Evolutionary conservation across 1,140 invertebrate species (phyloP).

Genomic region (Lepidostoma basale): DNA sequence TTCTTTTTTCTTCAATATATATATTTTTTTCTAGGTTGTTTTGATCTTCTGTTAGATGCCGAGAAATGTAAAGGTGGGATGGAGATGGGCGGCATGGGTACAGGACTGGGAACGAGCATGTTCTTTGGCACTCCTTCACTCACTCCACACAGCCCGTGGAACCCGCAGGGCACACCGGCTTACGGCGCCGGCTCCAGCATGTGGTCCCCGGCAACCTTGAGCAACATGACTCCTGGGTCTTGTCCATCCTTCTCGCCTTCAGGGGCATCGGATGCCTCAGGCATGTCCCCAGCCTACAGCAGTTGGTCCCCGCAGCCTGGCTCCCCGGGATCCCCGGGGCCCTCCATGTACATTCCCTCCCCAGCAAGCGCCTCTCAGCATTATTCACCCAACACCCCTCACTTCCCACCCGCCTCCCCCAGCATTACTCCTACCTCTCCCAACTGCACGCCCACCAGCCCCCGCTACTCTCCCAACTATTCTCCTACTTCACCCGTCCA

Average conservation of each 20-base stretch:
- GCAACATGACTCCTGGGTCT: conserved; percentile 96
- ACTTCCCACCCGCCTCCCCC: conserved; percentile 73
- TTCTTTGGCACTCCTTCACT: conserved; percentile 91
- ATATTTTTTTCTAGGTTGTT: conserved; percentile 72
- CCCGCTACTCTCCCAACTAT: conserved; percentile 77
- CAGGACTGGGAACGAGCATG: conserved; percentile 82
- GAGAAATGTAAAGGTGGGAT: conserved; percentile 99
- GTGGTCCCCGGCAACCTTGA: conserved; percentile 84
- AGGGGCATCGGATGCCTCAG: conserved; percentile 87
- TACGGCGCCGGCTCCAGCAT: conserved; percentile 74
- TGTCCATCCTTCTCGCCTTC: conserved; percentile 97
- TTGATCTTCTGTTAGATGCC: conserved; percentile 95
- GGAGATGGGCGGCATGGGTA: conserved; percentile 86
- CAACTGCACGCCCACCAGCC: conserved; percentile 78
- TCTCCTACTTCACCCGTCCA: conserved; percentile 79
- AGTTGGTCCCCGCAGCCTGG: conserved; percentile 83
- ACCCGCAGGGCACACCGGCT: conserved; percentile 84
- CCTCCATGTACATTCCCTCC: conserved; percentile 76
- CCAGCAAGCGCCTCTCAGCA: conserved; percentile 79
- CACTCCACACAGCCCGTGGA: conserved; percentile 95
- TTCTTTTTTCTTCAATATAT: no score
- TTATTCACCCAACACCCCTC: conserved; percentile 85
- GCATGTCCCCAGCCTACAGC: conserved; percentile 86
- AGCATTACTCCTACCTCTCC: conserved; percentile 83
- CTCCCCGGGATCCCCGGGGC: conserved; percentile 80